phyloP scores from a whole-genome alignment of 2,113 vertebrate species.

The Geothlypis trichas region DNA sequence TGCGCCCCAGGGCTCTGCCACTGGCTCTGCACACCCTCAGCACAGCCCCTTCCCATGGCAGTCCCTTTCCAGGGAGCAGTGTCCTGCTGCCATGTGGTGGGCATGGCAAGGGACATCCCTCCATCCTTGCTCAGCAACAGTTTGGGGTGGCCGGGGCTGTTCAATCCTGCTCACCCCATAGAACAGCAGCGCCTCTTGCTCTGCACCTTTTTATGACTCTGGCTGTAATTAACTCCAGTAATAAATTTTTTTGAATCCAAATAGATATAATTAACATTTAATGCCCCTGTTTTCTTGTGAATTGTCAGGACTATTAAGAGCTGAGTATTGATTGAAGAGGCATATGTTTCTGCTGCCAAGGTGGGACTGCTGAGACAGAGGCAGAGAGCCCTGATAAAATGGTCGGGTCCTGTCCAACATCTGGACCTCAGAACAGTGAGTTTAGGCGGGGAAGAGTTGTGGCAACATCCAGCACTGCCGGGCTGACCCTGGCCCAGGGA shows the following conservation, averaged over 20 bases:
- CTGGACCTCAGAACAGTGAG: neutral
- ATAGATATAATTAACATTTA: conserved; percentile 80
- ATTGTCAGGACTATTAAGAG: conserved; percentile 72
- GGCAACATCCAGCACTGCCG: rapidly evolving
- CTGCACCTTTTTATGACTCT: conserved; percentile 75
- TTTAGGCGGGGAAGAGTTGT: neutral
- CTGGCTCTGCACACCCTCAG: neutral
- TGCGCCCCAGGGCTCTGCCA: neutral
- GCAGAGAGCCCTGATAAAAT: neutral
- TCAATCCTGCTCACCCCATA: rapidly evolving
- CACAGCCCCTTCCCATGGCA: neutral
- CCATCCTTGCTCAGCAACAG: neutral
- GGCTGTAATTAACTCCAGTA: conserved; percentile 77
- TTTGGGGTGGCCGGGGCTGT: rapidly evolving
- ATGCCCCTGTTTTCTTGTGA: conserved; percentile 72
- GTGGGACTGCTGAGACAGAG: neutral
- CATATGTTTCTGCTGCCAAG: conserved; percentile 63
- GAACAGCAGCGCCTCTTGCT: conserved; percentile 56
- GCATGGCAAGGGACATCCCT: neutral
- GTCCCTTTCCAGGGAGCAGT: neutral
- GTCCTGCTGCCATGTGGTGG: rapidly evolving
- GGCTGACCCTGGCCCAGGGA: neutral
- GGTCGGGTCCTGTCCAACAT: neutral
- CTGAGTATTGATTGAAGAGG: conserved; percentile 66
- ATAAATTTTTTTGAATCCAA: conserved; percentile 74